Percentiles rank a stretch among this genome's conserved stretches.
Conservation (phyloP, 1,140 invertebrate genomes). For the Chrysoperla carnea region DNA sequence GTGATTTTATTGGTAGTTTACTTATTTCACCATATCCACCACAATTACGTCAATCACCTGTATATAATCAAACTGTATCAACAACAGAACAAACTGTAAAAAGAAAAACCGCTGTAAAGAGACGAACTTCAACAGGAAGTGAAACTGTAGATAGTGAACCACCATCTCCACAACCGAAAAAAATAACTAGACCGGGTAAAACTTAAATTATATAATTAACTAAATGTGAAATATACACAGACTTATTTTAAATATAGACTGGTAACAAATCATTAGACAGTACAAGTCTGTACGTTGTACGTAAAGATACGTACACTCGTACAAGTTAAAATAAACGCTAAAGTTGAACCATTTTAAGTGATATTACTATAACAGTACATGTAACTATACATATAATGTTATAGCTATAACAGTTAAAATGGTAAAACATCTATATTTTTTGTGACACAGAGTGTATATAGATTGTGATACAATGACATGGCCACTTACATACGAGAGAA, state of each 20-base stretch:
- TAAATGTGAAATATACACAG: constrained; percentile 17
- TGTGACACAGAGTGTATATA: no score
- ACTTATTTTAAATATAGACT: constrained; percentile 30
- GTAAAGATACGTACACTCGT: no score
- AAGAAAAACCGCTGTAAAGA: background rate
- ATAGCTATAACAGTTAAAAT: no score
- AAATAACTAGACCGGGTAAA: background rate
- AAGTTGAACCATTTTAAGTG: no score
- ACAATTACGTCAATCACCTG: constrained; percentile 26
- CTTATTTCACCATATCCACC: constrained; percentile 38
- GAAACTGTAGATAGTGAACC: constrained; percentile 11
- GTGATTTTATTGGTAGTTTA: constrained; percentile 37
- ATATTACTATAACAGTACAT: no score
- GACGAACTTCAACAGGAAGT: background rate
- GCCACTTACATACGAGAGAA: no score
- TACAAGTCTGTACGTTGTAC: no score
- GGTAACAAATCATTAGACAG: no score
- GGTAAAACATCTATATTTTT: no score
- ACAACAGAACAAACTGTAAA: constrained; percentile 11
- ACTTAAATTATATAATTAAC: constrained; percentile 13
- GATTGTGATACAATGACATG: no score
- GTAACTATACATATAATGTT: no score
- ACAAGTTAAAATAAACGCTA: no score
- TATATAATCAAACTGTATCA: constrained; percentile 11
- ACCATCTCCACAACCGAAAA: background rate